Base-by-base conservation (phyloP, 1,140 invertebrate genomes). In the Neelides sp. region DNA sequence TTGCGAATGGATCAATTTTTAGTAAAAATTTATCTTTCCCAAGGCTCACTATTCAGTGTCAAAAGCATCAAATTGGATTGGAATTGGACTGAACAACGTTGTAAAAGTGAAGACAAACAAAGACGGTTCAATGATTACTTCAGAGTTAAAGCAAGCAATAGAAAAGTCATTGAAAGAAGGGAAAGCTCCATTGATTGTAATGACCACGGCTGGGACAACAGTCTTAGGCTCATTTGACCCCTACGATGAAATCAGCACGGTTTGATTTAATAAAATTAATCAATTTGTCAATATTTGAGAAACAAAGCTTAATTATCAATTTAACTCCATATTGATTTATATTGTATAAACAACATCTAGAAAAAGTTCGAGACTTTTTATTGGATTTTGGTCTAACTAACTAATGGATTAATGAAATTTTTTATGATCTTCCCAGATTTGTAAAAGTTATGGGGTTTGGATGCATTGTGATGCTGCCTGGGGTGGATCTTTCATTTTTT, bases 141-240 rank as follows among this genome's bases (percentile, higher is more conserved):
- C 66, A 5, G 73, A 78, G 19, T 62, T 87, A 13, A 71, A 75
- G 44, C 47, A 53, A 3, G 68, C 71, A 15, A 75, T 85, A 17
- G 36, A 65, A 13, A 58, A 69, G 20, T 69, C 73, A 0, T 66
- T 65, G 32, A 41, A 54, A 1, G 57, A 65, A 1, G 75, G 74
- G 0, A 69, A 66, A 40, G 56, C 71, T 30, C 82, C 82, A 1
- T 71, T 84, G 40, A 74, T 82, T 56, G 79, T 85, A 0, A 81
- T 79, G 57, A 80, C 78, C 0, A 85, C 80, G 0, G 77, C 79
- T 1, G 83, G 83, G 0, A 82, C 80, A 1, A 85, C 82, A 0
- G 80, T 85, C 0, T 62, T 84, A n/a, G 85, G 85, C 0, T 81
- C 88, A 0, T 87, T 85, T 61, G 90, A 94, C 67, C 81, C 86